Evolutionary conservation across 2,113 vertebrate species (phyloP), one percentile per base, ranked within the genome.

Genomic region (Albula glossodonta): DNA sequence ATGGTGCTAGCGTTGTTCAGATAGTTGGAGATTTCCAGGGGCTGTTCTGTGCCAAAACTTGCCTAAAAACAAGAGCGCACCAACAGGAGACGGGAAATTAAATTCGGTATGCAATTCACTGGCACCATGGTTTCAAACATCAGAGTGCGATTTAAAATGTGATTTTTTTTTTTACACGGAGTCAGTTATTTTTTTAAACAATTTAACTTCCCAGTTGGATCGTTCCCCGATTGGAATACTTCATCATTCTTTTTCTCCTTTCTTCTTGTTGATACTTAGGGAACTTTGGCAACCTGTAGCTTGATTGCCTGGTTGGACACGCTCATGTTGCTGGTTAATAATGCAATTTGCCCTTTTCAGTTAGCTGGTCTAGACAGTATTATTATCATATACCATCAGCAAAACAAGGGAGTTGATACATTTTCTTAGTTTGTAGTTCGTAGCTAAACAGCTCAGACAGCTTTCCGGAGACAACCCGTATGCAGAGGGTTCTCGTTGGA

Each of bases 241-340:
- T 81, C 52, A 12, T 53, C 25, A 31, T 82, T 60, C n/a, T 82
- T 15, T 82, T 11, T n/a, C 31, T n/a, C 13, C 31, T 56, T 25
- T 4, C 52, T 50, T 19, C 17, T 79, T 52, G 53, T 7, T 49
- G 57, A 22, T 60, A 50, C 79, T 80, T 63, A 60, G 19, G 5
- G 13, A 53, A 77, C 50, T 78, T 78, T 66, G 56, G 48, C 77
- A 83, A 87, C 86, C 82, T 87, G 86, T 87, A 83, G 60, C 60
- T 66, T 19, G 86, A 79, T 80, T 77, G 12, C n/a, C n/a, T 15
- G 7, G 13, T 5, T 8, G 41, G 57, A 22, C 6, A 25, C 49
- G 82, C 22, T 66, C 9, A 22, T 52, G 52, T 53, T 52, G 80
- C 8, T 81, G 11, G 80, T 22, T 53, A 53, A 81, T 19, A 17